Base-by-base conservation (phyloP, 1,140 invertebrate genomes). In the Drosophila hydei region DNA sequence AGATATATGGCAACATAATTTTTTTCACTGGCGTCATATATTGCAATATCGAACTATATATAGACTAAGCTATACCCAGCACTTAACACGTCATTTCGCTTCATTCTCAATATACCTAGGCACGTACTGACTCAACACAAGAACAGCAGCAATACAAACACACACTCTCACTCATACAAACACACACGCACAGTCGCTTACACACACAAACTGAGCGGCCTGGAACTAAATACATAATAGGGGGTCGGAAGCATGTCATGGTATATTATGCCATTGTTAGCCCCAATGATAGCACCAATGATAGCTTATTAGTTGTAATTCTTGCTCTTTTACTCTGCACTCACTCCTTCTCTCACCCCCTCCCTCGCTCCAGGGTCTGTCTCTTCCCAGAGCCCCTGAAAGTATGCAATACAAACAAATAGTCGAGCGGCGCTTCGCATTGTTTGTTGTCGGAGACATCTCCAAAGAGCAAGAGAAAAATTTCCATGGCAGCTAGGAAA, bases 61-160 rank as follows among this genome's bases (percentile, higher is more conserved):
- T 48, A 21, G 33, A 14, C 30, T 38, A 12, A 40, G 21, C 25
- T 30, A 8, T 23, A 33, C 27, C 50, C 30, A 42, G 27, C 30
- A 59, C 45, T 67, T 27, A 21, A 30, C 30, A 50, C 43, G 43
- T 30, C 19, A 25, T 11, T 33, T 30, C 11, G 19, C 19, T 38
- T 18, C n/a, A 52, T 36, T 61, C 19, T 19, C 5, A 21, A 69
- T 69, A 48, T 21, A 61, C 8, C 27, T 9, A 70, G 67, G 62
- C 67, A 70, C 67, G 59, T 70, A 51, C 51, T 40, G 21, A 54
- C 8, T 47, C 43, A 63, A 40, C 36, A 48, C 38, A 40, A n/a
- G 30, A 33, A n/a, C 18, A 52, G 36, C 43, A 33, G 19, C 9
- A 23, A 9, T 16, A 21, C 43, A n/a, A 2, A 48, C 19, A 36